phyloP scores from a whole-genome alignment of 2,888 invertebrate genomes.

The Sinohyriopsis cumingii region DNA sequence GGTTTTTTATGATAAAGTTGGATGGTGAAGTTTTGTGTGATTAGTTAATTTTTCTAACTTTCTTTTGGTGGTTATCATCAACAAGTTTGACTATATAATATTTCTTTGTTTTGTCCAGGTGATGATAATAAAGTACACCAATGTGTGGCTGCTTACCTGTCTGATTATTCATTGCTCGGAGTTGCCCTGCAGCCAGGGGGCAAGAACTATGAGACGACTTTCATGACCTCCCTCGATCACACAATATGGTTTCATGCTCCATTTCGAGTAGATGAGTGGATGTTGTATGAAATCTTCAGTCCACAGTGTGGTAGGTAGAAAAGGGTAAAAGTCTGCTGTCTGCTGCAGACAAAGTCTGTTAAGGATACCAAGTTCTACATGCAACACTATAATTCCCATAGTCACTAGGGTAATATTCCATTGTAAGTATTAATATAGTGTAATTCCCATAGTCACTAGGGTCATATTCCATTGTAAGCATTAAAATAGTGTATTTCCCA shows the following conservation, averaged over 20 bases:
- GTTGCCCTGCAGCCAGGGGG: constrained; percentile 63
- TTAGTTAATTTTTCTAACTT: too few species aligned
- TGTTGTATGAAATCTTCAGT: constrained; percentile 71
- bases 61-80: too few species aligned
- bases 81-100: background rate
- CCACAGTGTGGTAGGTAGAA: constrained; percentile 65
- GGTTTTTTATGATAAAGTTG: too few species aligned
- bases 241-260: constrained; percentile 73
- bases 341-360: too few species aligned
- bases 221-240: constrained; percentile 72
- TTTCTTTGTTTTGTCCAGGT: constrained; percentile 41
- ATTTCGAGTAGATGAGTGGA: constrained; percentile 72
- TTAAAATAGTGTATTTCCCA: too few species aligned
- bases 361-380: too few species aligned
- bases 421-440: too few species aligned
- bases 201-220: constrained; percentile 46
- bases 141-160: constrained; percentile 72
- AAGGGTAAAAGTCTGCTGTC: background rate
- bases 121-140: constrained; percentile 69
- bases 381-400: background rate
- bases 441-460: too few species aligned
- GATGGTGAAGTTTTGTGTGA: too few species aligned
- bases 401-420: too few species aligned
- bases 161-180: constrained; percentile 67
- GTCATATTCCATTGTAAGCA: too few species aligned